These are phyloP conservation scores for Etheostoma perlongum DNA, from an alignment of 2,797 vertebrate species.

Conservation along the genomic window DNA sequence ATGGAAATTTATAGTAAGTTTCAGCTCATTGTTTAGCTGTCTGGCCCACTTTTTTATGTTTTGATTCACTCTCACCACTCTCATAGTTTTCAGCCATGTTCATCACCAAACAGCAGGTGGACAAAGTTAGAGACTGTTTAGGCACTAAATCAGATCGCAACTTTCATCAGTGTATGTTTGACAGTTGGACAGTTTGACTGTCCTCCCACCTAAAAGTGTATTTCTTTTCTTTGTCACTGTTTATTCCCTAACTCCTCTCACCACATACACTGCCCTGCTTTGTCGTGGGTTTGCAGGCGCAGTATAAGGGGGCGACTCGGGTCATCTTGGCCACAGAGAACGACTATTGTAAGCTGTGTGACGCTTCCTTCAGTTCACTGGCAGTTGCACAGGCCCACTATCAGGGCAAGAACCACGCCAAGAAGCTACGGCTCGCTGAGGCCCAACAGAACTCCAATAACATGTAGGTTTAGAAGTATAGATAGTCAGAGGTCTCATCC, in stretches of 20 bases:
- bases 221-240: constrained; percentile 24
- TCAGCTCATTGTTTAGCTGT: background rate
- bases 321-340: constrained; percentile 99
- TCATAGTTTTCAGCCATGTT: background rate
- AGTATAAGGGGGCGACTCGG: constrained; percentile 90
- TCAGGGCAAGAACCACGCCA: constrained; percentile 98
- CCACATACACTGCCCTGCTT: constrained; percentile 51
- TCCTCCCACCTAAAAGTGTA: constrained; percentile 15
- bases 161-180: background rate
- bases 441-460: constrained; percentile 89
- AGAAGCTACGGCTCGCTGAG: constrained; percentile 93
- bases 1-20: background rate
- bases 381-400: constrained; percentile 98
- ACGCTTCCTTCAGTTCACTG: constrained; percentile 96
- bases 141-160: background rate
- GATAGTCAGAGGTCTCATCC: background rate
- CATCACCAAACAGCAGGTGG: background rate
- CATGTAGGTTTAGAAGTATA: constrained; percentile 86
- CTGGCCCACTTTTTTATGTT: background rate
- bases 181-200: background rate
- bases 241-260: constrained; percentile 35
- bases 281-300: constrained; percentile 76
- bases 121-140: background rate
- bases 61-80: background rate
- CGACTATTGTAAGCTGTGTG: constrained; percentile 98